Conservation (phyloP, 1,140 invertebrate genomes). For the Drosophila malerkotliana region DNA sequence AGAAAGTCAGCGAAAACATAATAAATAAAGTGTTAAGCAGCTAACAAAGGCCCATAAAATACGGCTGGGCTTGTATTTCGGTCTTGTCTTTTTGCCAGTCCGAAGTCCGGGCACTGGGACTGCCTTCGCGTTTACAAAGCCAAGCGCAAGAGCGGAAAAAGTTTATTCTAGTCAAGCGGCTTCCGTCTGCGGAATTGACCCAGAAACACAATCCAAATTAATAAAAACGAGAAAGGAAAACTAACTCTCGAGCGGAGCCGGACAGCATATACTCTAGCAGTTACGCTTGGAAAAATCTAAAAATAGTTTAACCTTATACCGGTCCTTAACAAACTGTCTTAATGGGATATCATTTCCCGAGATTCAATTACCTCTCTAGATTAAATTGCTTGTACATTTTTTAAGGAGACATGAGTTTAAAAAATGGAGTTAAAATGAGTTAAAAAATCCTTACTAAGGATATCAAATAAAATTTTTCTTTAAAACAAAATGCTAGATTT, state of each 20-base stretch:
- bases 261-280: not conserved
- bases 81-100: conserved; percentile 34
- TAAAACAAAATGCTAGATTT: too few species aligned
- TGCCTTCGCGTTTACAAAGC: conserved; percentile 41
- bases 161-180: conserved; percentile 75
- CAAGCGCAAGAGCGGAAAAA: conserved; percentile 59
- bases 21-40: conserved; percentile 77
- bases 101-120: conserved; percentile 5
- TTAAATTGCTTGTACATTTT: too few species aligned
- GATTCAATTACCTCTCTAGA: too few species aligned
- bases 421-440: too few species aligned
- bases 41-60: conserved; percentile 62
- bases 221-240: conserved; percentile 60
- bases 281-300: not conserved
- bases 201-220: conserved; percentile 68
- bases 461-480: too few species aligned
- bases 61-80: conserved; percentile 38
- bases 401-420: too few species aligned
- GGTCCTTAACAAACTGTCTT: too few species aligned
- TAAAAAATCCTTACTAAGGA: too few species aligned
- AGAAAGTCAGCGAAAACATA: conserved; percentile 66
- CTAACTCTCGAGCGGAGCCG: not conserved
- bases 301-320: not conserved
- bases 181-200: conserved; percentile 75
- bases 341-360: too few species aligned